These are phyloP conservation scores for Vidua macroura DNA, from an alignment of 2,113 vertebrate species.

Conservation along the genomic window DNA sequence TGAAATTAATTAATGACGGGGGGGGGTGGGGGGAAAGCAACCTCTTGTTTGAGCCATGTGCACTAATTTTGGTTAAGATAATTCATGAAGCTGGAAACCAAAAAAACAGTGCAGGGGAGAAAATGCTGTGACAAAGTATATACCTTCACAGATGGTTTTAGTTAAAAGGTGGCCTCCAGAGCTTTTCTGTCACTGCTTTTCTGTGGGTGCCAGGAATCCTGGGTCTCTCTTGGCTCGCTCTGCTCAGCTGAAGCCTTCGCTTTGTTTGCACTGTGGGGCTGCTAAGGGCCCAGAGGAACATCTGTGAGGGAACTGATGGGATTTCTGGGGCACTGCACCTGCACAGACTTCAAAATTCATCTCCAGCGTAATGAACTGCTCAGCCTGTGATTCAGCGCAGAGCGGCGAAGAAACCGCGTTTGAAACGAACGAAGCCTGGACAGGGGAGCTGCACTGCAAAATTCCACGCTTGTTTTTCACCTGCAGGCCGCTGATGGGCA, in stretches of 20 bases:
- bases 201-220: background rate
- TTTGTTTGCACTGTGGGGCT: background rate
- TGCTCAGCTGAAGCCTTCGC: background rate
- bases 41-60: background rate
- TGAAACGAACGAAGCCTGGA: background rate
- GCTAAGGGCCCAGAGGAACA: background rate
- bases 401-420: rapidly evolving
- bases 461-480: background rate
- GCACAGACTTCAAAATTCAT: background rate
- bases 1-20: background rate
- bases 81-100: background rate
- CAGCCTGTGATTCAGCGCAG: background rate
- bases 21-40: background rate
- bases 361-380: background rate
- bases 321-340: background rate
- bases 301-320: background rate
- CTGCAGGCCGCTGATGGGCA: background rate
- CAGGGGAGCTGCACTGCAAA: rapidly evolving
- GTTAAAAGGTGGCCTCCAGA: background rate
- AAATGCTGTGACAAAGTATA: background rate
- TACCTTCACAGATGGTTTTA: background rate
- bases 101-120: background rate
- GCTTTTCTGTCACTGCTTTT: background rate
- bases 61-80: background rate
- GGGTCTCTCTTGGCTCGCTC: background rate